Conservation (phyloP, 2,113 vertebrate species). For the Hypocryptadius cinnamomeus region DNA sequence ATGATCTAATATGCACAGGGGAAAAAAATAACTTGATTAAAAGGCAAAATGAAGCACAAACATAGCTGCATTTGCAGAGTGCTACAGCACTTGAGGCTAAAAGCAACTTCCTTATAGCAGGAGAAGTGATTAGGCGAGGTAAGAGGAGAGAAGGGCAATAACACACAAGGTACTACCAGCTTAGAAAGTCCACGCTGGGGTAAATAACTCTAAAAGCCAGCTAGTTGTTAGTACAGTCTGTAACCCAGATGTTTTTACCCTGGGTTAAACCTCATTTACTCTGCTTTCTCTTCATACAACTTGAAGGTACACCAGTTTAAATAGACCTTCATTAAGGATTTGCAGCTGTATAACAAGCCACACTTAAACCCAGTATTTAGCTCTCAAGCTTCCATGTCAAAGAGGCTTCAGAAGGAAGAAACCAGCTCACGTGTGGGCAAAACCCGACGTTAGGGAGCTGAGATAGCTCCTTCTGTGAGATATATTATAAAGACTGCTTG, state of each 20-base stretch:
- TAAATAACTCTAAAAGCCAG: neutral
- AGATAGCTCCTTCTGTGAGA: neutral
- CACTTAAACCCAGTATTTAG: neutral
- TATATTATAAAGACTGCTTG: neutral
- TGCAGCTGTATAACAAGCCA: neutral
- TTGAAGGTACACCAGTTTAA: neutral
- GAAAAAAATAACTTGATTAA: neutral
- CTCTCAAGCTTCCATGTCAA: neutral
- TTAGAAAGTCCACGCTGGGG: neutral
- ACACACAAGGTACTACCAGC: neutral
- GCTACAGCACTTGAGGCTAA: neutral
- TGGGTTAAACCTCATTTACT: neutral
- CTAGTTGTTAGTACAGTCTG: neutral
- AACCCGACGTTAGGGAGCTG: neutral
- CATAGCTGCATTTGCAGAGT: neutral
- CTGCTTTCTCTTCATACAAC: neutral
- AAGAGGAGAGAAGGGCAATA: neutral
- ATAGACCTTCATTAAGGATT: neutral
- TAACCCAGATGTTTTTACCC: neutral
- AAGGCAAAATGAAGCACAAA: neutral
- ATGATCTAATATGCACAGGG: conserved; percentile 15
- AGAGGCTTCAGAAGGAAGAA: neutral
- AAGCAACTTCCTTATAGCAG: neutral
- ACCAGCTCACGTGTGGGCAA: neutral
- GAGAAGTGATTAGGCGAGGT: neutral